Evolutionary conservation across 2,888 invertebrate genomes (phyloP), one percentile per base, ranked within the genome.

Genomic region (Tortrix viridana): DNA sequence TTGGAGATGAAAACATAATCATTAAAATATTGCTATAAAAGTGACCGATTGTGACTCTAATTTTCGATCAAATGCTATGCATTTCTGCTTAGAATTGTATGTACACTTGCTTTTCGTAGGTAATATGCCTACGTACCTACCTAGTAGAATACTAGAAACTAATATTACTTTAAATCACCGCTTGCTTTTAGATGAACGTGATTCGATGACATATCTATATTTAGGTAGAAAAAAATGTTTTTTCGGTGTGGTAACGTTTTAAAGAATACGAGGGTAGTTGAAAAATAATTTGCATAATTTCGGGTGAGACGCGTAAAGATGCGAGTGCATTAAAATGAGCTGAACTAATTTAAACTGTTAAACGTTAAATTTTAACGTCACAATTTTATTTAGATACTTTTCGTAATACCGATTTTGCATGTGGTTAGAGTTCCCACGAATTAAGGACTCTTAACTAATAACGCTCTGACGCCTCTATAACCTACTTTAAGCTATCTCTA

Each of bases 161-260:
- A 70, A 68, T 65, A 69, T 61, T 67, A 65, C 65, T 68, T 67
- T 57, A 59, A 75, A 77, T 80, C 82, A 82, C 82, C 75, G 89
- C 90, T 89, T 85, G 89, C 85, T 85, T 83, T 77, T 87, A 85
- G 81, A 84, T 81, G 81, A 85, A 82, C 85, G 91, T 91, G 91
- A 91, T 89, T 85, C 81, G 80, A 88, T 89, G 82, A 92, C 91
- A 92, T 92, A 92, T 92, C 91, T 89, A 86, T 85, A 79, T 80
- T 82, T 90, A 91, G 89, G 82, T 91, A 92, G 88, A 86, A 73
- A 80, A 81, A 84, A 85, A 82, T 85, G 74, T 85, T 82, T 84
- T 79, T 83, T 83, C 80, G 71, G 81, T 88, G 85, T 88, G 86
- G 75, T 77, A 77, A 73, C 70, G 69, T 72, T 72, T 68, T 79